Evolutionary conservation across 2,113 vertebrate genomes (phyloP), one percentile per base, ranked within the genome.

Genomic region (Edolisoma coerulescens): DNA sequence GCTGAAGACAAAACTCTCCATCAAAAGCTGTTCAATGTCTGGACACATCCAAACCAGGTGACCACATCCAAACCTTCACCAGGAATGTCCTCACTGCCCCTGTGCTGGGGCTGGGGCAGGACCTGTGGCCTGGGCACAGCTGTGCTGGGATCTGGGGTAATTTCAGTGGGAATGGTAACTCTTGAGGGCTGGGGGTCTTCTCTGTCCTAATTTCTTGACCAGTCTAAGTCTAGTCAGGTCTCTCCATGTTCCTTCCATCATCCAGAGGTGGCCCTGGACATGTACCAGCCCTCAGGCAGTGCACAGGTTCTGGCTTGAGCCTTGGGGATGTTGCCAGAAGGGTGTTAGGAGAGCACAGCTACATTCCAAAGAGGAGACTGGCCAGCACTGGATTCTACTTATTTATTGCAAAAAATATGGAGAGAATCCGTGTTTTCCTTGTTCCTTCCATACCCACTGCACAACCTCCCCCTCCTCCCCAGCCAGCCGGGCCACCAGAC

Each of bases 111-210:
- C 0, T 49, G 61, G 18, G 16, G 8, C 12, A 69, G 63, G 27
- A 60, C 18, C 13, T 28, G 23, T 20, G 27, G 2, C 32, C 53
- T 56, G 67, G 63, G 27, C 70, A 42, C 2, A 0, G 1, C 74
- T 82, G 1, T 64, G 35, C 35, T 71, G 61, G 18, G 9, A 14
- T 30, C 11, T 28, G 35, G 22, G 8, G 2, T 41, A 9, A 42
- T 69, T 80, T 35, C 49, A 11, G 37, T 6, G 17, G 41, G 41
- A 53, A 44, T 23, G 28, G 17, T 17, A 32, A 65, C 0, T 0
- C 10, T 23, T 32, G 35, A n/a, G 50, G 22, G 16, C 3, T 68
- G 22, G 2, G 14, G 11, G 15, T 65, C 24, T 69, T 86, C 28
- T 11, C 32, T 69, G 13, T n/a, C 27, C 42, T 59, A 11, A 10